These are phyloP conservation scores for Ptychochromis oligacanthus DNA, from an alignment of 2,113 vertebrate species.

Conservation along the genomic window DNA sequence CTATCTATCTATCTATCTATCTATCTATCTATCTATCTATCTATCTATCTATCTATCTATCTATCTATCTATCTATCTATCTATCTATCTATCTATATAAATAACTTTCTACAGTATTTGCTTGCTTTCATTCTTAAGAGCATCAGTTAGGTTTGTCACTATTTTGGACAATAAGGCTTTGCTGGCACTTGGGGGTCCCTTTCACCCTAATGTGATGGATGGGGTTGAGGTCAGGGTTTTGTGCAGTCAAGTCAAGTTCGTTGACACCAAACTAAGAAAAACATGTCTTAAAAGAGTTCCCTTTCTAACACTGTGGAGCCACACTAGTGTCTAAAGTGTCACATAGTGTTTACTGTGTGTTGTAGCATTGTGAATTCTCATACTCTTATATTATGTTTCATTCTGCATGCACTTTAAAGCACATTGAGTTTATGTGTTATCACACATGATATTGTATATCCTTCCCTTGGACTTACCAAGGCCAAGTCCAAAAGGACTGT, in stretches of 20 bases:
- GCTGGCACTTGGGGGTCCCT: background rate
- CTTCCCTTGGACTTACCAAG: background rate
- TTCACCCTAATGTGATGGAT: slow-evolving; percentile 4
- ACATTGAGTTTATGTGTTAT: background rate
- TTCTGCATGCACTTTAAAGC: background rate
- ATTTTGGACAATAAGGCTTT: slow-evolving; percentile 8
- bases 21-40: too few species aligned
- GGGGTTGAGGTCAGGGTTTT: background rate
- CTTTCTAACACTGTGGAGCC: background rate
- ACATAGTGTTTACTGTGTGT: background rate
- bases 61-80: too few species aligned
- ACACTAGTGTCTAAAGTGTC: background rate
- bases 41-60: too few species aligned
- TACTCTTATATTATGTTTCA: background rate
- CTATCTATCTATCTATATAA: background rate
- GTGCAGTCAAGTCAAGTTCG: background rate
- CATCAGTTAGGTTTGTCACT: background rate
- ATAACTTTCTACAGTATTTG: background rate
- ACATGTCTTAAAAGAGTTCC: background rate
- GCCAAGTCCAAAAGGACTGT: background rate
- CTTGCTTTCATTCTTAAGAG: background rate
- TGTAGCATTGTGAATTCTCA: background rate
- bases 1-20: too few species aligned
- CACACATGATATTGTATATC: background rate
- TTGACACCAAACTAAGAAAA: background rate